These are phyloP conservation scores for Drosophila anomalata DNA, from an alignment of 2,888 invertebrate species.

Conservation along the genomic window DNA sequence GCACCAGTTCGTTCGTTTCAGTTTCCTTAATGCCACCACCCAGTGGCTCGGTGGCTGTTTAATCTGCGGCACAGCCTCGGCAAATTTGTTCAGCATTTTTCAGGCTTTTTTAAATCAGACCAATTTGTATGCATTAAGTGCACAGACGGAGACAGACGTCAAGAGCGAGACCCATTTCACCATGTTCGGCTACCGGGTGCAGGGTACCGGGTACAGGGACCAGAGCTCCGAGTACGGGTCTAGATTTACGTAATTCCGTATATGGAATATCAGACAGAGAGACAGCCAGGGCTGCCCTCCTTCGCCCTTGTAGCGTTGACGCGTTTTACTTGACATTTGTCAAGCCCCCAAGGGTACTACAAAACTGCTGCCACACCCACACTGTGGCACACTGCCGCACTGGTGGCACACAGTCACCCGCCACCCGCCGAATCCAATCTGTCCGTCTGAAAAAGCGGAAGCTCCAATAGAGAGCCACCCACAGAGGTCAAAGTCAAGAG, in stretches of 20 bases:
- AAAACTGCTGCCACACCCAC: neutral
- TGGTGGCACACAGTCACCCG: neutral
- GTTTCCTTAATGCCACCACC: conserved; percentile 26
- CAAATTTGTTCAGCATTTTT: conserved; percentile 58
- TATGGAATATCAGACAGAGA: conserved; percentile 29
- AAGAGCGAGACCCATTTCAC: conserved; percentile 4
- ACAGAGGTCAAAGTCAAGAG: conserved; percentile 75
- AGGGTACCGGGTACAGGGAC: neutral
- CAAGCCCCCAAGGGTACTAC: conserved; percentile 49
- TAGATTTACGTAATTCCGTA: conserved; percentile 22
- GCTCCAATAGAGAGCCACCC: conserved; percentile 57
- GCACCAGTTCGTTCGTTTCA: conserved; percentile 32
- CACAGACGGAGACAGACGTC: conserved; percentile 52
- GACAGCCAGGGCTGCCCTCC: conserved; percentile 17
- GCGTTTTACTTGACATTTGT: conserved; percentile 72
- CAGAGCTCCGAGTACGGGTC: neutral
- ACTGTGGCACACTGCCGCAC: conserved; percentile 14
- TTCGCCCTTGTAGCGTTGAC: conserved; percentile 59
- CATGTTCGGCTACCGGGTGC: neutral
- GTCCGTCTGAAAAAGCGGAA: conserved; percentile 54
- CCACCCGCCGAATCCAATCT: neutral
- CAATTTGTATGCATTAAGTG: conserved; percentile 79
- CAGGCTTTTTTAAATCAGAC: conserved; percentile 57
- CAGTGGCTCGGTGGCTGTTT: conserved; percentile 38
- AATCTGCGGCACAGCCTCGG: conserved; percentile 52